phyloP scores from a whole-genome alignment of 2,797 vertebrate genomes.

The Eospalax fontanierii region DNA sequence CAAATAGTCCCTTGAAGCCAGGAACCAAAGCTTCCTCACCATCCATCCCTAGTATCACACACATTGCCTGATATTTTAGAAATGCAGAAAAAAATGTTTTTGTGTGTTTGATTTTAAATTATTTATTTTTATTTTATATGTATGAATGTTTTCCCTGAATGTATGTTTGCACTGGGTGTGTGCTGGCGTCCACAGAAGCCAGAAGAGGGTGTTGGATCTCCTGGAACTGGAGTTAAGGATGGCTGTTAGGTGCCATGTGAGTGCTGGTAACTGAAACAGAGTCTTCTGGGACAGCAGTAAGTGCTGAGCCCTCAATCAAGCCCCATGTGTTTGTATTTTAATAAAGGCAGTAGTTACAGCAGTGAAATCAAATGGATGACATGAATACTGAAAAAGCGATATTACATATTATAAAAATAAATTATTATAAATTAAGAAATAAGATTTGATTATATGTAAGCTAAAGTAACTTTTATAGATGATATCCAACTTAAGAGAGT shows the following conservation, averaged over 20 bases:
- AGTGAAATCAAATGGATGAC: constrained; percentile 45
- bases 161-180: no score
- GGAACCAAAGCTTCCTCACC: constrained; percentile 14
- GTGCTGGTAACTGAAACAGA: no score
- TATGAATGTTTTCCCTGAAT: no score
- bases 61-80: constrained; percentile 78
- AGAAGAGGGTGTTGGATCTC: no score
- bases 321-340: constrained; percentile 63
- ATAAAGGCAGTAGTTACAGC: constrained; percentile 63
- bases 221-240: no score
- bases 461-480: constrained; percentile 25
- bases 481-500: background rate
- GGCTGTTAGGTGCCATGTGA: no score
- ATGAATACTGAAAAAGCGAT: constrained; percentile 63
- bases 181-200: no score
- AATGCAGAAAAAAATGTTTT: constrained; percentile 74
- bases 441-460: constrained; percentile 10
- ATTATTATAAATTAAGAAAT: constrained; percentile 33
- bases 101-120: no score
- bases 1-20: background rate
- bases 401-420: no score
- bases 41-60: background rate
- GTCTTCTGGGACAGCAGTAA: no score
- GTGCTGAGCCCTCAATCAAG: no score
- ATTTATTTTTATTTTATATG: no score